Conservation (phyloP, 2,888 invertebrate species). For the Stenoptilia bipunctidactyla region DNA sequence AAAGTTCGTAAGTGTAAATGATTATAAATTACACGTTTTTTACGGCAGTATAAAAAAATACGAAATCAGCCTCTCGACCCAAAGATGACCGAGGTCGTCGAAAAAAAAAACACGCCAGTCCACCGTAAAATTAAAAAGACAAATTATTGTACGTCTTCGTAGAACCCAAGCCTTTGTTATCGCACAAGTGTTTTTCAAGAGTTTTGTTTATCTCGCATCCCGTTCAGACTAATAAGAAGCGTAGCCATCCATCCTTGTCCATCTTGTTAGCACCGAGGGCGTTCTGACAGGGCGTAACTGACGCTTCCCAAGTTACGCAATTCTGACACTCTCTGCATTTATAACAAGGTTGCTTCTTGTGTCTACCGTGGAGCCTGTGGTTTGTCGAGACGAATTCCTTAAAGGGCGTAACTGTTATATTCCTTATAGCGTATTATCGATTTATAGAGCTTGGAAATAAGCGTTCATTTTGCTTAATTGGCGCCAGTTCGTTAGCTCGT, state of each 20-base stretch:
- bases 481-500: constrained; percentile 48
- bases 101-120: constrained; percentile 63
- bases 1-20: constrained; percentile 14
- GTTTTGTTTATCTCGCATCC: constrained; percentile 55
- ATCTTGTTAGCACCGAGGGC: constrained; percentile 61
- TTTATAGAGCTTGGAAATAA: constrained; percentile 58
- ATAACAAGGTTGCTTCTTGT: constrained; percentile 65
- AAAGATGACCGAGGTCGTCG: constrained; percentile 53
- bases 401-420: constrained; percentile 58
- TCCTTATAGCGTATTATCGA: constrained; percentile 53
- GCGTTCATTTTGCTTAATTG: constrained; percentile 65
- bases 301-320: constrained; percentile 63
- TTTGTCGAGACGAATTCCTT: constrained; percentile 44
- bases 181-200: constrained; percentile 70
- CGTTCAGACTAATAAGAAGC: constrained; percentile 34
- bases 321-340: constrained; percentile 63
- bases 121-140: constrained; percentile 70
- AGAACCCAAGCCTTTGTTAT: constrained; percentile 67
- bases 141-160: constrained; percentile 71
- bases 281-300: constrained; percentile 64
- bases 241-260: constrained; percentile 47
- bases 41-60: constrained; percentile 10
- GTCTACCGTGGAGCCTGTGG: constrained; percentile 36
- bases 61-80: constrained; percentile 34
- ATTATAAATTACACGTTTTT: constrained; percentile 22